Evolutionary conservation across 2,797 vertebrate species (phyloP), one percentile per base, ranked within the genome.

Genomic region (Labroides dimidiatus): DNA sequence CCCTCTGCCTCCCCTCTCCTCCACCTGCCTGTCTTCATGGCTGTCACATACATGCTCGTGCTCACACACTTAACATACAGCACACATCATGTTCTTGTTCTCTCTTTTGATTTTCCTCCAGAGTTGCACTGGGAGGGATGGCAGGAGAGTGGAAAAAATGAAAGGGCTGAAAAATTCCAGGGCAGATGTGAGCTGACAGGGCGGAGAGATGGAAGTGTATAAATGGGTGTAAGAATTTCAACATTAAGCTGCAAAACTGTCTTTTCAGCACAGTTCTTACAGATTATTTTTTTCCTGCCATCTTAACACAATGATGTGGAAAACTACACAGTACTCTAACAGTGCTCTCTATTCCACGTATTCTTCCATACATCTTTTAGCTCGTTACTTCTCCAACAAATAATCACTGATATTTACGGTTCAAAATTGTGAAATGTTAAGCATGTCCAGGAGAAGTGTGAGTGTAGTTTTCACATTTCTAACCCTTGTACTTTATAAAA

Each of bases 61-160:
- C 80, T 63, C 63, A 72, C 74, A 68, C 55, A 57, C 5, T 14
- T 61, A 51, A 58, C 59, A 47, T 72, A 54, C 62, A 64, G 17
- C 14, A 64, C 21, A 73, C 58, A 51, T 51, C 33, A 53, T 71
- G 58, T 16, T 30, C 51, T 75, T 33, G n/a, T 47, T 55, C 66
- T 51, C 68, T 57, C 69, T 54, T 66, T 78, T 10, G 9, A 68
- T 48, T 78, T 83, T 12, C 1, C 23, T 78, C 54, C 52, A 14
- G 48, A 49, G 65, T 68, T 81, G 71, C 62, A 58, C 33, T 64
- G 64, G 69, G 69, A 80, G 72, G 68, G 62, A 80, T 73, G 81
- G 73, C 70, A 80, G 70, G 77, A 78, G 78, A 85, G 76, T 85
- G 87, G 90, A 91, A 91, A 90, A 80, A 81, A 84, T 89, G 86